Evolutionary conservation across 2,888 invertebrate species (phyloP), one percentile per base, ranked within the genome.

Genomic region (Tenthredo notha): DNA sequence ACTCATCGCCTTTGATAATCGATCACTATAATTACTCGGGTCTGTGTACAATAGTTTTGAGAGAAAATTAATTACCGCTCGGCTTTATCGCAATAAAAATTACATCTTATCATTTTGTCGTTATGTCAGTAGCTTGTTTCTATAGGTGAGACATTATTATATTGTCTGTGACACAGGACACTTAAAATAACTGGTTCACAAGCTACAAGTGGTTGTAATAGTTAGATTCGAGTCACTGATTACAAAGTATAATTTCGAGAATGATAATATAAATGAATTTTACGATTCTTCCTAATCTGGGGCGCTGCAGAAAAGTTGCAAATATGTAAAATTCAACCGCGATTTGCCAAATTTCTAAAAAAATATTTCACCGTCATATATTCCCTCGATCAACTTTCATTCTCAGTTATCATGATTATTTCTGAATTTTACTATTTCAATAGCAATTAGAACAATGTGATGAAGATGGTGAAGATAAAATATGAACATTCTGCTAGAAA

Each of bases 121-220:
- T 43, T 10, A 15, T 74, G 40, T 5, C 6, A 74, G 61, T 21
- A 9, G 12, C 29, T 50, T 33, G 3, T 9, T 10, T 40, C 80
- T 74, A 15, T 2, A 50, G n/a, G 21, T 25, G 9, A 21, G 58
- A 4, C 40, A 12, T 61, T 61, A 29, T 61, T n/a, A n/a, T 40
- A 54, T 33, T n/a, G 12, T 33, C 54, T 54, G 54, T 77, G 47
- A 61, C 33, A 33, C 3, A 33, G 33, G 2, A 33, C 47, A 80
- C n/a, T 61, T 37, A n/a, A 80, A 80, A 37, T 61, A 33, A 33
- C 25, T 47, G 29, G 12, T 21, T 29, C 75, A 9, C 54, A 25
- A 80, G 37, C 80, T 61, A 80, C 80, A 80, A 80, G 80, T 80
- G 80, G 61, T 50, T 80, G 40, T 37, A 70, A 80, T 61, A 9